Evolutionary conservation across 2,113 vertebrate genomes (phyloP), one percentile per base, ranked within the genome.

Genomic region (Rhinopomastus cyanomelas): DNA sequence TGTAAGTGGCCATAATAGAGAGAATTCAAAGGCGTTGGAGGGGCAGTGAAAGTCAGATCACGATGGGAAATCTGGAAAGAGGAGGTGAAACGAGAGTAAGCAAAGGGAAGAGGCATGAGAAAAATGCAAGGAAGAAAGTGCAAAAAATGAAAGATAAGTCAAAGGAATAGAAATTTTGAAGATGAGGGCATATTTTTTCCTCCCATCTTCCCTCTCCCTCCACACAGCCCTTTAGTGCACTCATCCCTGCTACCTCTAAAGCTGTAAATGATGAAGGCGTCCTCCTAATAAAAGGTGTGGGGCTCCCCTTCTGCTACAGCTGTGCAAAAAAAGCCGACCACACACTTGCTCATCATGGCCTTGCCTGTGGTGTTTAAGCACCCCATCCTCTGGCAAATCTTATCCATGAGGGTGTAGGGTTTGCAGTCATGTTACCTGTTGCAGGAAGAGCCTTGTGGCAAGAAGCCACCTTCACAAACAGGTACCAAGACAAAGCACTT

Each of bases 31-130:
- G 3, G 10, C 5, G 3, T 32, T 73, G 76, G 42, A 86, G 30
- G 69, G 59, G 15, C 0, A 0, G 14, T 75, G 66, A 81, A 78
- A 91, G 64, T 32, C 64, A 56, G 55, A 12, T 76, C 83, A 92
- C 75, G 37, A 61, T 55, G 66, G 27, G 42, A 78, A 30, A 79
- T 46, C 36, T 49, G 74, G 69, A 53, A 76, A 91, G 57, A 61
- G 29, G 39, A 93, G 73, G 88, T 68, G 57, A 92, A 94, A 88
- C 49, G 53, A 78, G 52, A 49, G 39, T 46, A 57, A 88, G 62
- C 1, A 5, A 81, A 10, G 7, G 44, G 42, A 56, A 53, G 57
- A 81, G 48, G 30, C 22, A 32, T 48, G 34, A 55, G 42, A 39
- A 25, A 42, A 42, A 42, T 15, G 39, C 52, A 53, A 76, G 23